Conservation (phyloP, 2,888 invertebrate genomes). For the Sinentomon sp. region DNA sequence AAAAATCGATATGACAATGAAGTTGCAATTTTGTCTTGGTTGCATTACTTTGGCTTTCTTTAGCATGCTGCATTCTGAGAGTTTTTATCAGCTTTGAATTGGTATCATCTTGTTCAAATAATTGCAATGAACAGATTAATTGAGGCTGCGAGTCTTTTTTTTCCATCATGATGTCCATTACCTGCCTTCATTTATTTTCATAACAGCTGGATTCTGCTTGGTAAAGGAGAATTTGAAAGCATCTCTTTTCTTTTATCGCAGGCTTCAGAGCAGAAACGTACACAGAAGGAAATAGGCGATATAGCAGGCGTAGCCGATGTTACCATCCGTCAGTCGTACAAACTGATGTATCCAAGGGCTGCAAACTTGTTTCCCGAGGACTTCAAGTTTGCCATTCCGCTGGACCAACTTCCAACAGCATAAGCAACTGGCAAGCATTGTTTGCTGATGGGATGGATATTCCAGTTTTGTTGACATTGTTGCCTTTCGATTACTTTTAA, state of each 20-base stretch:
- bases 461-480: no score
- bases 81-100: background rate
- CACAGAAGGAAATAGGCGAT: slow-evolving; percentile 92
- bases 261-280: slow-evolving; percentile 77
- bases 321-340: slow-evolving; percentile 88
- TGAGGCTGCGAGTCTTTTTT: background rate
- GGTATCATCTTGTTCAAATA: background rate
- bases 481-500: no score
- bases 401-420: slow-evolving; percentile 52
- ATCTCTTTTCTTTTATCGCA: slow-evolving; percentile 18
- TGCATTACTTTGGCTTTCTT: no score
- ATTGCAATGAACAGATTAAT: background rate
- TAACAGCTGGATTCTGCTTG: no score
- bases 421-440: no score
- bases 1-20: no score
- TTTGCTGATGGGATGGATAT: no score
- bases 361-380: slow-evolving; percentile 78
- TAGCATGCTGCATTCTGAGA: background rate
- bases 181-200: background rate
- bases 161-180: background rate
- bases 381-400: slow-evolving; percentile 80
- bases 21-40: no score
- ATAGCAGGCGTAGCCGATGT: slow-evolving; percentile 96
- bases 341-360: slow-evolving; percentile 85
- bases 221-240: background rate